Evolutionary conservation across 2,888 invertebrate genomes (phyloP).

Genomic region (Phragmatobia fuliginosa): DNA sequence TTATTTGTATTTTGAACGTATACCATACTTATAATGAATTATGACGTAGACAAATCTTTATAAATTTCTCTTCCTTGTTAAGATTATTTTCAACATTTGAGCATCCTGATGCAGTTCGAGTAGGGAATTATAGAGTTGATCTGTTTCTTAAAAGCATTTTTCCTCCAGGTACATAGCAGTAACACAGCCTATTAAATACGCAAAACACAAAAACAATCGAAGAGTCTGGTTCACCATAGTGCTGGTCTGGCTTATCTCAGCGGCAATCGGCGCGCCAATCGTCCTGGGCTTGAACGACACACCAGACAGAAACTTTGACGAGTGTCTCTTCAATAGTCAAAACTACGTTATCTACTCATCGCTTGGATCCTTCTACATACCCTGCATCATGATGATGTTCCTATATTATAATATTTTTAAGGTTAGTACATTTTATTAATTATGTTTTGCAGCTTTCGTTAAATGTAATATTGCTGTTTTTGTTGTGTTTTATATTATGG

Average conservation of each 20-base stretch:
- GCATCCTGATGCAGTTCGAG: neutral
- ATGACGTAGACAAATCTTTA: too few species aligned
- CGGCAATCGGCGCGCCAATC: conserved; percentile 98
- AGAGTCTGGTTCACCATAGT: conserved; percentile 98
- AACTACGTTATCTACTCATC: conserved; percentile 99
- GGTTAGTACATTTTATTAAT: conserved; percentile 84
- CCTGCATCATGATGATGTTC: conserved; percentile 99
- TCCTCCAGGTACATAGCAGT: conserved; percentile 97
- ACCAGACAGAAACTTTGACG: conserved; percentile 92
- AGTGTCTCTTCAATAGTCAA: conserved; percentile 98
- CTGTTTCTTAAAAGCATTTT: neutral
- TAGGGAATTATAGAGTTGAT: neutral
- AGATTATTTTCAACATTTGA: too few species aligned
- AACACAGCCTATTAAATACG: conserved; percentile 99
- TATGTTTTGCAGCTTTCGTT: neutral
- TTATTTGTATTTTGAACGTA: too few species aligned
- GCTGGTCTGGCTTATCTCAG: conserved; percentile 96
- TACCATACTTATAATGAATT: too few species aligned
- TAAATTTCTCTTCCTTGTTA: neutral
- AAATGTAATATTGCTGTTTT: too few species aligned
- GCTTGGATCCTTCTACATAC: conserved; percentile 99
- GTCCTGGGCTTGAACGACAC: conserved; percentile 98
- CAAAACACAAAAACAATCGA: conserved; percentile 98
- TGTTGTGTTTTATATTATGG: neutral
- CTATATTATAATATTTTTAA: conserved; percentile 99